Base-by-base conservation (phyloP, 2,888 invertebrate genomes). In the Meloe dianella region DNA sequence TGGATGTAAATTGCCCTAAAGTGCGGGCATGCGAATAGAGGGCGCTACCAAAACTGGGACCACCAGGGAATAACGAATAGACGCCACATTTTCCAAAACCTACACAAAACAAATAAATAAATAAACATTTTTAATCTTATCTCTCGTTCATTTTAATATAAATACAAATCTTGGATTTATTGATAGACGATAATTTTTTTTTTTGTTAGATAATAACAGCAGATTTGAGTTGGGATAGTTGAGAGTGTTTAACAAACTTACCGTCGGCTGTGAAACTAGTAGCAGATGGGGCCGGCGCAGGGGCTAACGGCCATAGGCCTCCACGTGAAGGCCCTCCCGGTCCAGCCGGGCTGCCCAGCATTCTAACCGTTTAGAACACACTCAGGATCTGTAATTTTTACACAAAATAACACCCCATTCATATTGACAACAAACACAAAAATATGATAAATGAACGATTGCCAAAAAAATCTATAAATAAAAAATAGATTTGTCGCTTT, bases 71-170 rank as follows among this genome's bases (percentile, higher is more conserved):
- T 83, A 91, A 85, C 74, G 91, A 91, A 82, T 91, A 91, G 72
- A 91, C 86, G 73, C 90, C 91, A 83, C 89, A 91, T 75, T 91
- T 88, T 80, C 87, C 86, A 80, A 89, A 88, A 85, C 90, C 90
- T 90, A 74, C 74, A 73, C 74, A 57, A 64, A 70, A 71, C 17
- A 10, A 14, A 47, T 24, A 62, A 59, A 57, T 22, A 27, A 57
- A 57, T 10, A 0, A 57, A 17, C 9, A 47, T 35, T 35, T 1
- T 4, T 12, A 35, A 35, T 35, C 35, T 35, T 35, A 35, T 35
- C 35, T 14, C 4, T 12, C 35, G 12, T 35, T 35, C 14, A 35
- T 35, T 32, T 32, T n/a, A n/a, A n/a, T 32, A 32, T 12, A 32
- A 32, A 32, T 32, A n/a, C n/a, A 32, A 32, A 12, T 32, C 8